These are phyloP conservation scores for Anoplophora glabripennis DNA, from an alignment of 1,140 invertebrate genomes.

Conservation along the genomic window DNA sequence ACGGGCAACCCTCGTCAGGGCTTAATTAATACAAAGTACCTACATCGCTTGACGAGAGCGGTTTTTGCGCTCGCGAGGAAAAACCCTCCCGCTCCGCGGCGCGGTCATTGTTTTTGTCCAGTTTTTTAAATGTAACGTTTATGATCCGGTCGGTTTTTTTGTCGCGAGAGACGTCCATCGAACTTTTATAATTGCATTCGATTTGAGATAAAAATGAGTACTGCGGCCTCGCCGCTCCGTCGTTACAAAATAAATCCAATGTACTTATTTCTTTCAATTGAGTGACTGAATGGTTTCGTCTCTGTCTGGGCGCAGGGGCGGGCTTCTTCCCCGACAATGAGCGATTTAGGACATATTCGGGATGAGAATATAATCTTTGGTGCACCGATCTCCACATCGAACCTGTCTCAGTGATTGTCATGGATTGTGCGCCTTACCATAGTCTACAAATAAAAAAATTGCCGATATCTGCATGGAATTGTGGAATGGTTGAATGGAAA, in stretches of 20 bases:
- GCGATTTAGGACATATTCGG: background rate
- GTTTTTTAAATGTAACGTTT: background rate
- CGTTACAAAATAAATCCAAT: constrained; percentile 3
- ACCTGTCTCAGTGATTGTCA: no score
- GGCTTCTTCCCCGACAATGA: background rate
- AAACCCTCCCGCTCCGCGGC: no score
- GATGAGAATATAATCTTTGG: no score
- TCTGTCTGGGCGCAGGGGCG: background rate
- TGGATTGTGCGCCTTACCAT: no score
- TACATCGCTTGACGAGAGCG: no score
- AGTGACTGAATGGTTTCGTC: background rate
- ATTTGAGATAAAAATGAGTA: constrained; percentile 6
- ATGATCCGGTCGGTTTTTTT: constrained; percentile 6
- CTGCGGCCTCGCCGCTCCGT: background rate
- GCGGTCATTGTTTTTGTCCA: background rate
- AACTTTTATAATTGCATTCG: constrained; percentile 7
- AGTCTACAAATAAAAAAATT: no score
- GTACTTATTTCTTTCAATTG: constrained; percentile 4
- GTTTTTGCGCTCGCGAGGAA: no score
- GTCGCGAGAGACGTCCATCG: constrained; percentile 5
- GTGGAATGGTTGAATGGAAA: no score
- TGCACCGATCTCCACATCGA: no score
- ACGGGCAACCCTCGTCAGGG: no score
- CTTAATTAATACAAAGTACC: no score
- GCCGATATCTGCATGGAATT: no score